A percentile compares a stretch with the other conserved stretches of the same genome.
Evolutionary conservation across 2,888 invertebrate species (phyloP).

Genomic region (Caenorhabditis imperialis): DNA sequence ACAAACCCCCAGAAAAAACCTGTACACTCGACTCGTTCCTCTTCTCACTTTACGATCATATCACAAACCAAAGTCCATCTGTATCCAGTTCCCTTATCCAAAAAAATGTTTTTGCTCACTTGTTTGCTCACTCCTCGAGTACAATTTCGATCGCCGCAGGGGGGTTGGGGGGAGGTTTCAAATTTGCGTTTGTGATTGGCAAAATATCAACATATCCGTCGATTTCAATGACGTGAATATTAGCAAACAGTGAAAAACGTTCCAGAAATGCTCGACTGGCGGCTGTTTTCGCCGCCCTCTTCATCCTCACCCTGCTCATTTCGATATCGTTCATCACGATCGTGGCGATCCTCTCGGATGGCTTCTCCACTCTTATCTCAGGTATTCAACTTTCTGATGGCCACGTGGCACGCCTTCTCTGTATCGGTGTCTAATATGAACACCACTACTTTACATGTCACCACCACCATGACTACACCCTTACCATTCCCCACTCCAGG

Average conservation of each 20-base stretch:
- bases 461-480: not conserved
- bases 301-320: slow-evolving; percentile 62
- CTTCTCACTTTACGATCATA: slow-evolving; percentile 12
- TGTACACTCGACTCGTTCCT: not conserved
- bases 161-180: too few species aligned
- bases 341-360: slow-evolving; percentile 68
- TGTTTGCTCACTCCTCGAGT: slow-evolving; percentile 22
- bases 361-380: slow-evolving; percentile 61
- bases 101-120: slow-evolving; percentile 21
- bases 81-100: slow-evolving; percentile 24
- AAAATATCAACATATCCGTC: too few species aligned
- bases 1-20: too few species aligned
- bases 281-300: slow-evolving; percentile 66
- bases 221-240: too few species aligned
- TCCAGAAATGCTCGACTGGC: slow-evolving; percentile 64
- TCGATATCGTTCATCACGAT: slow-evolving; percentile 64
- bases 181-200: too few species aligned
- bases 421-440: slow-evolving; percentile 9
- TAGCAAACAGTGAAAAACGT: not conserved
- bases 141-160: too few species aligned
- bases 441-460: not conserved
- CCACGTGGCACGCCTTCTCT: slow-evolving; percentile 40
- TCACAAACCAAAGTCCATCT: slow-evolving; percentile 24
- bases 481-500: slow-evolving; percentile 26
- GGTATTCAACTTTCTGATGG: slow-evolving; percentile 35